phyloP scores from a whole-genome alignment of 2,113 vertebrate genomes.

The Lampris incognitus region DNA sequence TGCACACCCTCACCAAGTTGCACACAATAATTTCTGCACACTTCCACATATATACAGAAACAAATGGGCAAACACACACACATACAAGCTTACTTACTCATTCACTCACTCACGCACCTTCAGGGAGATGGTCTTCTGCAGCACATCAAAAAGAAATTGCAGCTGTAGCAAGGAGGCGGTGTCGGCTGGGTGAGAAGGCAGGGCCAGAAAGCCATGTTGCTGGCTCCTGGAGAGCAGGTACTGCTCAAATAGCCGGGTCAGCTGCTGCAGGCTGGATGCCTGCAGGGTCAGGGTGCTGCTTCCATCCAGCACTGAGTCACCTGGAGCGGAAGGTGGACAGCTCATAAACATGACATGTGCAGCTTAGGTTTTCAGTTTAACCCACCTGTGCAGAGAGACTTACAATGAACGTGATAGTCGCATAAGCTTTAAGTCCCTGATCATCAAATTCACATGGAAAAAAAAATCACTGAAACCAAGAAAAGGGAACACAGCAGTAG shows the following conservation, averaged over 20 bases:
- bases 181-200: slow-evolving; percentile 94
- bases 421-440: too few species aligned
- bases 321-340: slow-evolving; percentile 67
- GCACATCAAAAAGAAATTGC: slow-evolving; percentile 94
- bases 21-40: too few species aligned
- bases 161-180: slow-evolving; percentile 88
- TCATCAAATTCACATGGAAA: too few species aligned
- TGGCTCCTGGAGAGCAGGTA: slow-evolving; percentile 88
- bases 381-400: too few species aligned
- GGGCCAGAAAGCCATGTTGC: slow-evolving; percentile 91
- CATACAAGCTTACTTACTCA: background rate
- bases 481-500: too few species aligned
- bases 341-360: background rate
- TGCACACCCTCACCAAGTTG: too few species aligned
- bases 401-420: too few species aligned
- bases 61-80: too few species aligned
- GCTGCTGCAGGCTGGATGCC: slow-evolving; percentile 87
- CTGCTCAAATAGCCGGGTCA: slow-evolving; percentile 91
- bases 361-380: too few species aligned
- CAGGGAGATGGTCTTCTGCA: slow-evolving; percentile 93
- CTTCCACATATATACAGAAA: too few species aligned
- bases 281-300: slow-evolving; percentile 89
- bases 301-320: slow-evolving; percentile 90
- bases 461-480: too few species aligned
- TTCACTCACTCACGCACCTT: slow-evolving; percentile 83